Percentiles rank a stretch among this genome's conserved stretches.
Conservation (phyloP, 2,888 invertebrate species). For the Clunio marinus region DNA sequence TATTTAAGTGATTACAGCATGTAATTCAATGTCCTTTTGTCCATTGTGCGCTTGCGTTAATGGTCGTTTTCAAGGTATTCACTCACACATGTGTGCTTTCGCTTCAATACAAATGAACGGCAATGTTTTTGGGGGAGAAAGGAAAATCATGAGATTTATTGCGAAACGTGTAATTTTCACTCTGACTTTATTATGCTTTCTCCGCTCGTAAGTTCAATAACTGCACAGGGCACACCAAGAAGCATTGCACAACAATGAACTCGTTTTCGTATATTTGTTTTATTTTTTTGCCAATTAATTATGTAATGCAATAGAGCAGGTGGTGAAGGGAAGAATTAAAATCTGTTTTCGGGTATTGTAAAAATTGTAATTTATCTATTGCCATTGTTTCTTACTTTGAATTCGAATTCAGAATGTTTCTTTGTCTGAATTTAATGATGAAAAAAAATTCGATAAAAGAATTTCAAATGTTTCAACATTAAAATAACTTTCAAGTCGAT, state of each 20-base stretch:
- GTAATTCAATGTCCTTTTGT: constrained; percentile 14
- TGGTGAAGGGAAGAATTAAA: too few species aligned
- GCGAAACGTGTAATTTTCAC: constrained; percentile 29
- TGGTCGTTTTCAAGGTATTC: constrained; percentile 12
- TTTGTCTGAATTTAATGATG: too few species aligned
- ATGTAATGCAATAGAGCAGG: not conserved
- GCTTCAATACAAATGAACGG: not conserved
- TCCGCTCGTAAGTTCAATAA: constrained; percentile 9
- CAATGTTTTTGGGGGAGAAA: not conserved
- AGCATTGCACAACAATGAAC: constrained; percentile 18
- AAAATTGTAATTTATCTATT: constrained; percentile 19
- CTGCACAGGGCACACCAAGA: not conserved
- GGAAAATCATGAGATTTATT: constrained; percentile 20
- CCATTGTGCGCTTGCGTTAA: constrained; percentile 1
- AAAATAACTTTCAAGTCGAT: too few species aligned
- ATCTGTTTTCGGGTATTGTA: not conserved
- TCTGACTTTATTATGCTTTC: constrained; percentile 35
- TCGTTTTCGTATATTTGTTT: too few species aligned
- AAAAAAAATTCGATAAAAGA: not conserved
- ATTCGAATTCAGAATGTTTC: too few species aligned
- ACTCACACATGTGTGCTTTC: not conserved
- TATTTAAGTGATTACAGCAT: constrained; percentile 7
- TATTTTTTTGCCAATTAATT: not conserved
- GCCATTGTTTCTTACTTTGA: constrained; percentile 26
- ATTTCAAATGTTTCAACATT: not conserved